These are phyloP conservation scores for Hylia prasina DNA, from an alignment of 2,113 vertebrate species.

Conservation along the genomic window DNA sequence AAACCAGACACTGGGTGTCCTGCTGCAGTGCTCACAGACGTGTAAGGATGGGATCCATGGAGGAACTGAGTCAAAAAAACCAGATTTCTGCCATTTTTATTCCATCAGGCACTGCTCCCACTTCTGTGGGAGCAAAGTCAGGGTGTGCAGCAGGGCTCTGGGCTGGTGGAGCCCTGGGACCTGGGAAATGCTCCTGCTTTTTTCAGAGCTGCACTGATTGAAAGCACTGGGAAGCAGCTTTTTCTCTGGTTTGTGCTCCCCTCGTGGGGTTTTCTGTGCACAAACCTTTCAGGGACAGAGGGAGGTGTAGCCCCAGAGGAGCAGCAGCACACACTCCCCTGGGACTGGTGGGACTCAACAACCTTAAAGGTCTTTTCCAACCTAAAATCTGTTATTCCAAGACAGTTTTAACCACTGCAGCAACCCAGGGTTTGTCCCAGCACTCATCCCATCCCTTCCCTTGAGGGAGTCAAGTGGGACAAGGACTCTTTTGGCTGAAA, in stretches of 20 bases:
- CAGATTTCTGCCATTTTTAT: neutral
- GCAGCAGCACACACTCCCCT: neutral
- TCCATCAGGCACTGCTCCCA: neutral
- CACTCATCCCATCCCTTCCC: neutral
- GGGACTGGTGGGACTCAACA: neutral
- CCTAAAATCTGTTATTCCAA: neutral
- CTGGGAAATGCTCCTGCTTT: neutral
- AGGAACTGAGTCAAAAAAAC: neutral
- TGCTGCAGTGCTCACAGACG: neutral
- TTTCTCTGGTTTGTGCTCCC: neutral
- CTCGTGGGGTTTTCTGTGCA: accelerated
- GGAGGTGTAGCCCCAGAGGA: neutral
- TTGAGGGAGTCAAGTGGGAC: accelerated
- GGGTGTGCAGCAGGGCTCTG: neutral
- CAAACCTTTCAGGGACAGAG: neutral
- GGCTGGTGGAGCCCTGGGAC: neutral
- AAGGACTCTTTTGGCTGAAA: neutral
- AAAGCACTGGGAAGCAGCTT: neutral
- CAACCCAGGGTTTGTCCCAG: neutral
- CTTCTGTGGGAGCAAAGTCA: too few species aligned
- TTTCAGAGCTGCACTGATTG: neutral
- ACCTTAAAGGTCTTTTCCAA: neutral
- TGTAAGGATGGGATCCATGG: accelerated
- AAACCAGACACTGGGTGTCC: neutral
- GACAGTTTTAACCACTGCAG: neutral